Evolutionary conservation across 2,888 invertebrate genomes (phyloP), one percentile per base, ranked within the genome.

Genomic region (Eueremaeus valkanovi): DNA sequence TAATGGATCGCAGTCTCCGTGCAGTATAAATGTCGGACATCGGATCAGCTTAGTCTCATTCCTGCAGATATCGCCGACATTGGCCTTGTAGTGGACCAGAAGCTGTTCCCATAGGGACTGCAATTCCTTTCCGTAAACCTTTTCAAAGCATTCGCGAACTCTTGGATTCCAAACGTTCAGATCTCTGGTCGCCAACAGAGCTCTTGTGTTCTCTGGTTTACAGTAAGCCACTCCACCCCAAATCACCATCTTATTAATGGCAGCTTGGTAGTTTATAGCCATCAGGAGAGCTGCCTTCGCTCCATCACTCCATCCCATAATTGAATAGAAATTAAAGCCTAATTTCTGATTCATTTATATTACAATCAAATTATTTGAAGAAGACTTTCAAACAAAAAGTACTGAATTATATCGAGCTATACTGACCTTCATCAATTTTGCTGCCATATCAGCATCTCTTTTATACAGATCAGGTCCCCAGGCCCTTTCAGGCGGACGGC

Each of bases 261-360:
- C 83, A 0, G 88, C 85, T 0, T 90, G 88, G 83, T 90, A 87
- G 76, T 87, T 88, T 0, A 89, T 90, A 8, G 93, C 90, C 24
- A 92, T 82, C 42, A 94, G 88, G 78, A 94, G 83, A 21, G 88
- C 89, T 0, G 90, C 88, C 61, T 89, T 90, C 1, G 92, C 94
- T 36, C 95, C 95, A 84, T 93, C 92, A 84, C 92, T 92, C 92
- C 93, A 95, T 0, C 95, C 95, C 76, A 94, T 81, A 16, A 93
- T 81, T 0, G 92, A 92, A 83, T 89, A 92, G 79, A 88, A 88
- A 0, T 86, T 81, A 58, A 89, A 85, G 1, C 88, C 87, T 13
- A 55, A 11, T 58, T 66, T 66, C 63, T 66, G 9, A 29, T 11
- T 27, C 18, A 5, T 51, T 16, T 6, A 55, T 55, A 58, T 29